These are phyloP conservation scores for Ophion obscuratus DNA, from an alignment of 2,888 invertebrate species.

Conservation along the genomic window DNA sequence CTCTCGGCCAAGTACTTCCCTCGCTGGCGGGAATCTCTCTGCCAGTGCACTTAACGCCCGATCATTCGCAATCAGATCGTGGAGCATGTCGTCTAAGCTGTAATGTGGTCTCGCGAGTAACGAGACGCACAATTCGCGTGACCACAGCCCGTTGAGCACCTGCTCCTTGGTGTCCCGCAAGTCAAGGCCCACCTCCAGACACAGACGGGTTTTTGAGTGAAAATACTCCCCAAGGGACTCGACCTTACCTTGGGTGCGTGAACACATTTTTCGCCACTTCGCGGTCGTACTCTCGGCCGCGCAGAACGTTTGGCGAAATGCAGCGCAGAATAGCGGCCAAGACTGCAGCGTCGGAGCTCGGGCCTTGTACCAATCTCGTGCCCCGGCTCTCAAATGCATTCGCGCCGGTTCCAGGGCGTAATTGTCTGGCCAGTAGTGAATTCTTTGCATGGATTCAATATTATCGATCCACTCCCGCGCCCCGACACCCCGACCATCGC, in stretches of 20 bases:
- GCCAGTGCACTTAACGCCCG: neutral
- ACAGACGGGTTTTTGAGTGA: neutral
- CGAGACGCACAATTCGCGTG: neutral
- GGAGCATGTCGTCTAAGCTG: neutral
- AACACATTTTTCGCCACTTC: neutral
- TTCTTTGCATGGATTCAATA: neutral
- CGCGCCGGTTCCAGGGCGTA: neutral
- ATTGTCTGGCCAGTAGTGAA: neutral
- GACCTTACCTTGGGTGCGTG: slow-evolving; percentile 1
- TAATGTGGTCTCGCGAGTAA: neutral
- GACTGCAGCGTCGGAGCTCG: neutral
- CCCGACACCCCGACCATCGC: neutral
- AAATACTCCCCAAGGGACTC: slow-evolving; percentile 5
- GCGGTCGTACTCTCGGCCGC: neutral
- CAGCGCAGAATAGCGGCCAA: neutral
- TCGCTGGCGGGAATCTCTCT: too few species aligned
- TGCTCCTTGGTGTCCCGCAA: neutral
- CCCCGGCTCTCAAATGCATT: neutral
- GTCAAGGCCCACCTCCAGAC: neutral
- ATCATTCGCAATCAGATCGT: neutral
- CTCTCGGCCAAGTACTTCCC: too few species aligned
- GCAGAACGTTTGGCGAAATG: neutral
- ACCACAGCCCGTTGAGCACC: neutral
- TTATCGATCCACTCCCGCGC: neutral
- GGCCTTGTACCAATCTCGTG: neutral